phyloP scores from a whole-genome alignment of 2,797 vertebrate species.

The Astyanax mexicanus region DNA sequence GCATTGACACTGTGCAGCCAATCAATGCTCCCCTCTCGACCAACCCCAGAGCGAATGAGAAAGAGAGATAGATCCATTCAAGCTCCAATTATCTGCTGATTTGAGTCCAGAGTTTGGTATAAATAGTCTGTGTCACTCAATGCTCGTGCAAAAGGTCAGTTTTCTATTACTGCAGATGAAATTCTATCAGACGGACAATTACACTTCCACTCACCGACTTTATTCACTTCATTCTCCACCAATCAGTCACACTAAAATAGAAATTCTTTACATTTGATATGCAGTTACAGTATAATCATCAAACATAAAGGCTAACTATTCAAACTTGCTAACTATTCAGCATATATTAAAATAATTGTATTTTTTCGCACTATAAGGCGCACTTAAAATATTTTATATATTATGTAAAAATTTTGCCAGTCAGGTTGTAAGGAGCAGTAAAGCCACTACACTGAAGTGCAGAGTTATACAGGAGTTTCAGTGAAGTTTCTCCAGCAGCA shows the following conservation, averaged over 20 bases:
- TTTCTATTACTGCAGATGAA: conserved; percentile 9
- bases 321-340: too few relatives aligned
- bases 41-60: not conserved
- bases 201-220: not conserved
- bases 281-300: not conserved
- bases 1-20: not conserved
- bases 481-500: too few relatives aligned
- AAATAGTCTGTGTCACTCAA: not conserved
- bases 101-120: not conserved
- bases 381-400: too few relatives aligned
- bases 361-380: too few relatives aligned
- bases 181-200: not conserved
- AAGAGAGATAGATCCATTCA: not conserved
- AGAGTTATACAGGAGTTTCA: too few relatives aligned
- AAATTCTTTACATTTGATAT: not conserved
- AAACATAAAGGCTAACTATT: not conserved
- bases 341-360: too few relatives aligned
- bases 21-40: not conserved
- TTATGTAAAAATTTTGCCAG: too few relatives aligned
- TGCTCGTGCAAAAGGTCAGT: not conserved
- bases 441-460: too few relatives aligned
- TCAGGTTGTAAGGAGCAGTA: too few relatives aligned
- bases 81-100: not conserved
- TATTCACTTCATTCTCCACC: not conserved
- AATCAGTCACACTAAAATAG: not conserved